Evolutionary conservation across 37 sponge, comb jelly and placozoan species (phyloP).

Genomic region (Lycopodina hypogea): DNA sequence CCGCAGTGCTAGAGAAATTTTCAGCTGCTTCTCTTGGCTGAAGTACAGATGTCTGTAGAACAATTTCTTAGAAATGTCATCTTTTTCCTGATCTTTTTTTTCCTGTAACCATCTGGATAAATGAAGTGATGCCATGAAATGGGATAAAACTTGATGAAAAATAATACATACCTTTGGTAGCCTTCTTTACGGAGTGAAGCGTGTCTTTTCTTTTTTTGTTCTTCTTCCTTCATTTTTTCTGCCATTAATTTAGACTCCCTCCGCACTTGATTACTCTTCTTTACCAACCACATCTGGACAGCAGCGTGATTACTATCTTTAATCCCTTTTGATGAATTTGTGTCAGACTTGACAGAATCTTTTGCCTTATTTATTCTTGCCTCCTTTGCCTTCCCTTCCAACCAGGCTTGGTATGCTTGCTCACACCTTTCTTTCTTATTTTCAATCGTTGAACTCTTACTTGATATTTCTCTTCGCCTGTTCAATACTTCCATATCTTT

Average conservation of each 20-base stretch:
- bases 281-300: background rate
- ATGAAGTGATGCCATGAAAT: background rate
- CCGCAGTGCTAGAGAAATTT: background rate
- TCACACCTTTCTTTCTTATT: slow-evolving; percentile 21
- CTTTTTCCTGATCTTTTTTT: slow-evolving; percentile 36
- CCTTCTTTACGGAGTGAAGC: slow-evolving; percentile 15
- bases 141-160: no score
- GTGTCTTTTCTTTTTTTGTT: slow-evolving; percentile 3
- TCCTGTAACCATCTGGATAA: slow-evolving; percentile 45
- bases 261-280: background rate
- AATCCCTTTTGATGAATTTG: no score
- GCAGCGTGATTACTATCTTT: no score
- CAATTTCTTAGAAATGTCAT: slow-evolving; percentile 17
- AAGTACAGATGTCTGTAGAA: slow-evolving; percentile 27
- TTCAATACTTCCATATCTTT: no score
- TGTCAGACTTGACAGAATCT: no score
- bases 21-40: slow-evolving; percentile 6
- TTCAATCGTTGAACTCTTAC: background rate
- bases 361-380: background rate
- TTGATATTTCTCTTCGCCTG: no score
- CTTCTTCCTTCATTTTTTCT: slow-evolving; percentile 1
- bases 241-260: no score
- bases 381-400: slow-evolving; percentile 31
- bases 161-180: slow-evolving; percentile 30
- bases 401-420: slow-evolving; percentile 44